phyloP scores from a whole-genome alignment of 2,888 invertebrate genomes.

The Melanophora roralis region DNA sequence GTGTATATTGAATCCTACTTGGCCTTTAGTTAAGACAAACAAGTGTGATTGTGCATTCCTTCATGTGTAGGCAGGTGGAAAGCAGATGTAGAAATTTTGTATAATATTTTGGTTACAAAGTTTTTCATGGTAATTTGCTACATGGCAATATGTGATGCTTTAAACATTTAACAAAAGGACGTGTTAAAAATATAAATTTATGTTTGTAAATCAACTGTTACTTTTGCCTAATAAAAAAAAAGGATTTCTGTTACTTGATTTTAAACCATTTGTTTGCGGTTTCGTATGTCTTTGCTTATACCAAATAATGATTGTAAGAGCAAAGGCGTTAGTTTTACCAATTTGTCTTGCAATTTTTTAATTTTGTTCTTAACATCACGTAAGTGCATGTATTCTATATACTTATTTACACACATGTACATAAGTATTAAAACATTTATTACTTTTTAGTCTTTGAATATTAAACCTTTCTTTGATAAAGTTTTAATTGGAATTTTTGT shows the following conservation, averaged over 20 bases:
- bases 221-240: not conserved
- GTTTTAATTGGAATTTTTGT: constrained; percentile 20
- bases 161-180: constrained; percentile 7
- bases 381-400: too few relatives aligned
- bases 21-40: too few relatives aligned
- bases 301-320: too few relatives aligned
- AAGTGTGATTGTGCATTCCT: too few relatives aligned
- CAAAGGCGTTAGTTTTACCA: too few relatives aligned
- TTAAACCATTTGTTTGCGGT: not conserved
- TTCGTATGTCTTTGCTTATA: too few relatives aligned
- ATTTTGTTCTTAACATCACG: too few relatives aligned
- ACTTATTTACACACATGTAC: too few relatives aligned
- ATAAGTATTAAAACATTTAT: not conserved
- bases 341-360: too few relatives aligned
- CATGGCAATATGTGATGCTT: not conserved
- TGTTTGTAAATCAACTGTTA: not conserved
- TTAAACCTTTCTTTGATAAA: not conserved
- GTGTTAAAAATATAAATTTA: too few relatives aligned
- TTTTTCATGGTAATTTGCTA: constrained; percentile 1
- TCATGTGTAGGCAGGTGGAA: not conserved
- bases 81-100: not conserved
- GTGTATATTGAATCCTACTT: too few relatives aligned
- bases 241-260: not conserved
- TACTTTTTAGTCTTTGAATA: not conserved
- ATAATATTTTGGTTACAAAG: not conserved